These are phyloP conservation scores for Lasius fuliginosus DNA, from an alignment of 2,888 invertebrate genomes.

Conservation along the genomic window DNA sequence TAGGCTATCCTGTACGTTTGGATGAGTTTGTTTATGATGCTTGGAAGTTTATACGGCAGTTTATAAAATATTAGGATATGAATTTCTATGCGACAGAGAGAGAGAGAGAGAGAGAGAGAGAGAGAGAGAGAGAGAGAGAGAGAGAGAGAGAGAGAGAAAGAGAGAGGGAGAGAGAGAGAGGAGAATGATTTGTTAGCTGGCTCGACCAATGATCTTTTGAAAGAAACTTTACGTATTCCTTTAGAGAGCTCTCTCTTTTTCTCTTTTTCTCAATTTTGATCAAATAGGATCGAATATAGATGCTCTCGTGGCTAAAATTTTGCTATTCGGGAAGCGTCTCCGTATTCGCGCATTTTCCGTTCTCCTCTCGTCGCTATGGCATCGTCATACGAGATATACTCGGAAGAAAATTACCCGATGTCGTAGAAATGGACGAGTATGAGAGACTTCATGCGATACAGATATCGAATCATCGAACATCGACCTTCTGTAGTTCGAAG, in stretches of 20 bases:
- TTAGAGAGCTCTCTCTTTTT: constrained; percentile 44
- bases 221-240: constrained; percentile 65
- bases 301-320: constrained; percentile 54
- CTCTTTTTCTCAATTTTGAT: neutral
- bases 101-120: neutral
- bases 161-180: neutral
- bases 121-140: neutral
- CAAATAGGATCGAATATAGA: constrained; percentile 69
- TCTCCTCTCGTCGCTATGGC: constrained; percentile 21
- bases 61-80: constrained; percentile 28
- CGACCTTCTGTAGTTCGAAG: constrained; percentile 58
- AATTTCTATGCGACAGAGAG: constrained; percentile 41
- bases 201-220: constrained; percentile 29
- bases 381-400: constrained; percentile 68
- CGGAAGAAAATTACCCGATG: constrained; percentile 72
- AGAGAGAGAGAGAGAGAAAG: neutral
- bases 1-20: neutral
- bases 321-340: constrained; percentile 49
- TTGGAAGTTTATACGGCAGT: neutral
- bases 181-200: constrained; percentile 43
- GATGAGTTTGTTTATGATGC: constrained; percentile 4
- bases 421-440: constrained; percentile 25
- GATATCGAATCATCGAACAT: constrained; percentile 67
- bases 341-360: constrained; percentile 20
- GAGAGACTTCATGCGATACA: constrained; percentile 61